phyloP scores from a whole-genome alignment of 1,140 invertebrate species.

The Colletes latitarsis region DNA sequence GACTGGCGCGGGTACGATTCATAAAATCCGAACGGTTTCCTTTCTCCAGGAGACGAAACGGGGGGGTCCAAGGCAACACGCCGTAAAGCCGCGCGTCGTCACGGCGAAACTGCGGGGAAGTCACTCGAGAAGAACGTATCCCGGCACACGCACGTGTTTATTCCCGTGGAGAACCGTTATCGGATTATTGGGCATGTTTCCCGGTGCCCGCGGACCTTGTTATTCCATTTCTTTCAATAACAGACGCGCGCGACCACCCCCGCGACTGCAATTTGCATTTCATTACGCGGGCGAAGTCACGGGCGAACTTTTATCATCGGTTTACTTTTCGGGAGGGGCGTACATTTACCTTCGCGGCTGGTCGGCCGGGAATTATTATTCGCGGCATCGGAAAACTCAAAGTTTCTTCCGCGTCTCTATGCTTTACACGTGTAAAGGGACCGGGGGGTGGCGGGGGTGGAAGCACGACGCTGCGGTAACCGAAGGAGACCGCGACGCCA shows the following conservation, averaged over 20 bases:
- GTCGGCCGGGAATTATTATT: constrained; percentile 44
- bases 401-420: constrained; percentile 14
- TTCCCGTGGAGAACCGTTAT: background rate
- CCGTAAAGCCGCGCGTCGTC: background rate
- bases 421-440: constrained; percentile 42
- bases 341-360: constrained; percentile 20
- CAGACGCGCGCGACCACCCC: background rate
- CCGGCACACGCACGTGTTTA: background rate
- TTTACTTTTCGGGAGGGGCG: constrained; percentile 12
- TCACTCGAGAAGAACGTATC: background rate
- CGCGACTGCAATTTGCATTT: constrained; percentile 49
- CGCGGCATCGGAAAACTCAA: constrained; percentile 14
- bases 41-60: background rate
- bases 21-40: background rate
- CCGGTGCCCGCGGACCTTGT: constrained; percentile 8
- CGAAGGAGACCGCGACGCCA: constrained; percentile 1
- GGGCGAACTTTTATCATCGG: constrained; percentile 44
- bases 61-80: background rate
- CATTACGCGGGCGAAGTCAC: constrained; percentile 31
- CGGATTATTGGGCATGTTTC: constrained; percentile 32
- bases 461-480: no score
- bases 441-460: no score
- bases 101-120: background rate
- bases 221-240: constrained; percentile 51
- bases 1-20: background rate